These are phyloP conservation scores for Mesorhabditis belari DNA, from an alignment of 2,888 invertebrate genomes.

Conservation along the genomic window DNA sequence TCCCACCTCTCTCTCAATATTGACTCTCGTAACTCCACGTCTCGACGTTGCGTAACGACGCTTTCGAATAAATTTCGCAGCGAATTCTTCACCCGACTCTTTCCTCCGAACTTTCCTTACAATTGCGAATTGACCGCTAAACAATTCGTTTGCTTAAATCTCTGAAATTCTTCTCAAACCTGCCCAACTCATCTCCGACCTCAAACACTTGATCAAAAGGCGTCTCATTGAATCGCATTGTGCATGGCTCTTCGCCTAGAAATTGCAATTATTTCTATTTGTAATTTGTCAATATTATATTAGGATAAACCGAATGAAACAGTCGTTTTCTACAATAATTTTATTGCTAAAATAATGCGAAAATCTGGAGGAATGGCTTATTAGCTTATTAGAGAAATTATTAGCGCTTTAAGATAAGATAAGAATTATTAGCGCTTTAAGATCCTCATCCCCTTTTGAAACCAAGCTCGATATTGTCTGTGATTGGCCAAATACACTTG, in stretches of 20 bases:
- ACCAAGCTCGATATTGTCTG: no score
- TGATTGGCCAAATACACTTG: no score
- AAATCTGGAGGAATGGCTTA: background rate
- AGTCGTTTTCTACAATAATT: no score
- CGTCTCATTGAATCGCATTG: slow-evolving; percentile 50
- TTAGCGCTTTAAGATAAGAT: background rate
- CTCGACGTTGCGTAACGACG: slow-evolving; percentile 59
- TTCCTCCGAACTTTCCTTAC: slow-evolving; percentile 62
- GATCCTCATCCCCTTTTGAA: background rate
- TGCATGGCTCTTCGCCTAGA: background rate
- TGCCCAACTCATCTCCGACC: slow-evolving; percentile 61
- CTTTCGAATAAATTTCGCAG: slow-evolving; percentile 64
- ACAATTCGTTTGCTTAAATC: slow-evolving; percentile 35
- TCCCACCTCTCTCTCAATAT: slow-evolving; percentile 61
- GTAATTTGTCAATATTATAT: background rate
- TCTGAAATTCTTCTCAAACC: slow-evolving; percentile 50
- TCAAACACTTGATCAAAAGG: slow-evolving; percentile 61
- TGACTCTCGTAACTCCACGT: slow-evolving; percentile 61
- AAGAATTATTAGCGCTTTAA: no score
- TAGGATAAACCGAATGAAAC: background rate
- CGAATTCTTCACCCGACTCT: slow-evolving; percentile 60
- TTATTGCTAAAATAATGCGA: no score
- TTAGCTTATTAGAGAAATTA: background rate
- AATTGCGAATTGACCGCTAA: slow-evolving; percentile 65
- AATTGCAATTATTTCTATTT: no score